Evolutionary conservation across 2,888 invertebrate species (phyloP).

Genomic region (Himalopsyche tibetana): DNA sequence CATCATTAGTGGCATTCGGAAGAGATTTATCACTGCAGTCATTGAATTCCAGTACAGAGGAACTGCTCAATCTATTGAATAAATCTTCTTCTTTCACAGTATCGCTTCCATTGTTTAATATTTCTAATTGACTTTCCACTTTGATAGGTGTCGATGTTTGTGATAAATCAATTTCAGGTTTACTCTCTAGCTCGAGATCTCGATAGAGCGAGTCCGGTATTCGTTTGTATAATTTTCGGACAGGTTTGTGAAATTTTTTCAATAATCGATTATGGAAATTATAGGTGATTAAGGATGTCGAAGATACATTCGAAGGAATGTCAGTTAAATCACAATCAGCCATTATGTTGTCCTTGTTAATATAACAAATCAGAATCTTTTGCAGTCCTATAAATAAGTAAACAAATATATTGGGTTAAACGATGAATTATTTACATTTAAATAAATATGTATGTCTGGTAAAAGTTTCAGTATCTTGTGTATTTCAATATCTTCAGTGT

Average conservation of each 20-base stretch:
- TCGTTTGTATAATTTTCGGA: conserved; percentile 5
- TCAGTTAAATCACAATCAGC: background rate
- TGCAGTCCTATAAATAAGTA: background rate
- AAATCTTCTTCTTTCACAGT: background rate
- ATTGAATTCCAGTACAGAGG: background rate
- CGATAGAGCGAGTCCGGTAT: background rate
- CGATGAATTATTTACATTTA: too few species aligned
- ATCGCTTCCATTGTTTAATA: background rate
- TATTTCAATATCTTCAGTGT: too few species aligned
- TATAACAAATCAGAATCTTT: background rate
- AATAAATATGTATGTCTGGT: too few species aligned
- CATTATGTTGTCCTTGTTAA: background rate
- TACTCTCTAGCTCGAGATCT: background rate
- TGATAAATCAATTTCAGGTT: conserved; percentile 9
- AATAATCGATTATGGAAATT: conserved; percentile 23
- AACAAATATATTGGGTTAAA: background rate
- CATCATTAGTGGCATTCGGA: background rate
- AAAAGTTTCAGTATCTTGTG: too few species aligned
- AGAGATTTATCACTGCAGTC: background rate
- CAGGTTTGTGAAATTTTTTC: conserved; percentile 20
- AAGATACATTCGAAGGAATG: background rate
- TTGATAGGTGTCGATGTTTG: background rate
- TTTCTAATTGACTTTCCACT: conserved; percentile 7
- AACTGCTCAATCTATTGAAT: background rate
- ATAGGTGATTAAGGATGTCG: background rate